Evolutionary conservation across 2,888 invertebrate genomes (phyloP).

Genomic region (Heterodera filipjevi): DNA sequence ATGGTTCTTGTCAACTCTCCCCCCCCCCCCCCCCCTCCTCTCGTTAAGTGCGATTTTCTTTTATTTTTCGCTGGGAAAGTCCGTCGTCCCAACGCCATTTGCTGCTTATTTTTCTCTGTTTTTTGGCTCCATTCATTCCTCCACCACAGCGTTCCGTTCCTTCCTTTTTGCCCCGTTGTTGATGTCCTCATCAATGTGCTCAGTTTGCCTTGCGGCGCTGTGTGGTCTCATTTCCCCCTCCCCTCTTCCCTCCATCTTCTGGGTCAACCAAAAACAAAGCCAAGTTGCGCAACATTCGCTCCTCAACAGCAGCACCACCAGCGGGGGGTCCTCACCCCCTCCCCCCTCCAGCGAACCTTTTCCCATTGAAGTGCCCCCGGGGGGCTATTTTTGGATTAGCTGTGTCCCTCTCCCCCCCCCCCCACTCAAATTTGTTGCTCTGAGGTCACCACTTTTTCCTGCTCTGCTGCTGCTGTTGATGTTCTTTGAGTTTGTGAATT

Average conservation of each 20-base stretch:
- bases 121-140: not conserved
- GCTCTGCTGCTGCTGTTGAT: not conserved
- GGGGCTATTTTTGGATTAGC: not conserved
- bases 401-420: not conserved
- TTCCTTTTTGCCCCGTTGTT: not conserved
- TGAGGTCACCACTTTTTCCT: not conserved
- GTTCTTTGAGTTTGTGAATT: not conserved
- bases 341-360: not conserved
- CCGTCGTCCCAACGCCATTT: not conserved
- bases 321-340: not conserved
- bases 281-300: conserved; percentile 12
- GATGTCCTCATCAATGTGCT: conserved; percentile 12
- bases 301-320: not conserved
- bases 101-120: not conserved
- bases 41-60: not conserved
- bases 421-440: not conserved
- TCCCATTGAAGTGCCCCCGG: not conserved
- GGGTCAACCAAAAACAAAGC: conserved; percentile 17
- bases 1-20: not conserved
- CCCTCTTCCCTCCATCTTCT: not conserved
- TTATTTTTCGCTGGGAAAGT: not conserved
- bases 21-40: not conserved
- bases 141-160: not conserved
- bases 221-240: not conserved
- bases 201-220: not conserved